A percentile compares a stretch with the other conserved stretches of the same genome.
Conservation (phyloP, 2,797 vertebrate species). For the Hemibagrus guttatus region DNA sequence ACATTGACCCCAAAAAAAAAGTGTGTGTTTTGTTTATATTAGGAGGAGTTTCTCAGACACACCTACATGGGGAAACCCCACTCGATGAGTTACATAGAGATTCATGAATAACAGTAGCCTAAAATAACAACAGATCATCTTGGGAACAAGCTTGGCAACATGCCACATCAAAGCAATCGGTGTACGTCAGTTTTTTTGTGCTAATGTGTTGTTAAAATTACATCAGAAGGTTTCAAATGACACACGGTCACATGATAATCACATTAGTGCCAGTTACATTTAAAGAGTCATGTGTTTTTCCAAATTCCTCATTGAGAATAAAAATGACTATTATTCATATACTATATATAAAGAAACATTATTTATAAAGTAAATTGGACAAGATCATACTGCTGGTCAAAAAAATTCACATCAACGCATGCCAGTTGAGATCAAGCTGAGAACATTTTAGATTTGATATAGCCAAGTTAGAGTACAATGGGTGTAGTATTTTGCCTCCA, state of each 20-base stretch:
- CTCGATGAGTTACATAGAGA: not conserved
- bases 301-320: not conserved
- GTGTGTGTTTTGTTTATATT: conserved; percentile 29
- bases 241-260: conserved; percentile 5
- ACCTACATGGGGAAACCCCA: conserved; percentile 45
- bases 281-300: not conserved
- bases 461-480: not conserved
- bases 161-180: not conserved
- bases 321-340: not conserved
- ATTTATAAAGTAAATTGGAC: not conserved
- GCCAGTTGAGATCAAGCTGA: not conserved
- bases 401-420: not conserved
- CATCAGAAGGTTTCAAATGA: not conserved
- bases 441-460: not conserved
- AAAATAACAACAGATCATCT: conserved; percentile 1
- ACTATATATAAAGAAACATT: not conserved
- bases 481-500: not conserved
- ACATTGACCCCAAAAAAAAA: conserved; percentile 39
- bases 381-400: not conserved
- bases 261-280: not conserved
- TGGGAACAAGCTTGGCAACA: not conserved
- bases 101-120: not conserved
- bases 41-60: not conserved
- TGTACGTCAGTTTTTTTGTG: not conserved
- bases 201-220: not conserved